Evolutionary conservation across 2,113 vertebrate genomes (phyloP), one percentile per base, ranked within the genome.

Genomic region (Bubo scandiacus): DNA sequence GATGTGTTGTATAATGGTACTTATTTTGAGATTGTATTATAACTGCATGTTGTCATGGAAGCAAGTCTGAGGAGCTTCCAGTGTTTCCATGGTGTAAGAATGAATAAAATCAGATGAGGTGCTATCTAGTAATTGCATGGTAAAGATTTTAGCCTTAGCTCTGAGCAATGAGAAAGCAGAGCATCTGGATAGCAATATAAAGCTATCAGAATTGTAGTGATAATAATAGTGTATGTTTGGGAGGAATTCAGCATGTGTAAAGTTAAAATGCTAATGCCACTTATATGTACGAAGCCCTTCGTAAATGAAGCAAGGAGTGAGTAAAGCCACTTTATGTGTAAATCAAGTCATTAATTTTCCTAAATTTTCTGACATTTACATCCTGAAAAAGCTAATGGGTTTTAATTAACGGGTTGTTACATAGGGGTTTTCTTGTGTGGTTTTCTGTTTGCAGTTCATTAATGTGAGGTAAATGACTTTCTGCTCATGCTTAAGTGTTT

Each of bases 21-120:
- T 96, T 73, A 62, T 65, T 95, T 88, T 84, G 95, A 94, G 91
- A 72, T 68, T 61, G 66, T 94, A n/a, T 77, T 96, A 95, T 98
- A 97, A 83, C 96, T 90, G 92, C 88, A 51, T 94, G 97, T 97
- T 98, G 97, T 96, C 97, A 97, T 98, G 95, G 94, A 88, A 94
- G 96, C 93, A 72, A 71, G 78, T 94, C 96, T 86, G 83, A 94
- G 96, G 96, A 95, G 93, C 94, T 95, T 98, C 91, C 82, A 96
- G 94, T 96, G 98, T 98, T 98, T 98, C 98, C 90, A 95, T 98
- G 97, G 98, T 96, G 88, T 98, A 97, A 96, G 97, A 96, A 95
- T 87, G 94, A 96, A 96, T 97, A 98, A 98, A 88, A 96, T 96
- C 95, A 97, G 91, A 91, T 95, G 93, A 96, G 96, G 74, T 73